Evolutionary conservation across 1,140 invertebrate species (phyloP), one percentile per base, ranked within the genome.

Genomic region (Periplaneta americana): DNA sequence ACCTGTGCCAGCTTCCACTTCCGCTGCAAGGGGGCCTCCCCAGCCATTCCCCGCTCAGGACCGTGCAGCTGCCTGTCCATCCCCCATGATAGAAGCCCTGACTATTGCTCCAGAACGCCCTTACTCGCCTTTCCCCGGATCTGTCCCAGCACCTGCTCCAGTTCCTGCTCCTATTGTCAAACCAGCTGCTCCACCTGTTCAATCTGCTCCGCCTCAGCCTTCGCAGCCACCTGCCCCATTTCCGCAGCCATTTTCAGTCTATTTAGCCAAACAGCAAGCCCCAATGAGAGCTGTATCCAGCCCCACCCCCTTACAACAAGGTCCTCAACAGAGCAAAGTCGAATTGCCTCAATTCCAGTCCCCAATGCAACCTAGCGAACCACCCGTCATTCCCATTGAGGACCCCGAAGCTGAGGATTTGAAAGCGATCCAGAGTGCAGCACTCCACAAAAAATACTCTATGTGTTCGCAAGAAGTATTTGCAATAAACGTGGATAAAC

Each of bases 61-160:
- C n/a, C n/a, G n/a, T 66, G 48, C 48, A 66, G 48, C 48, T n/a
- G 18, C 33, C 33, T 78, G 76, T 36, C 35, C 22, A 8, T 78
- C 76, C 18, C 76, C 76, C n/a, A 17, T 37, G 35, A 36, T 28
- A 10, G 13, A 18, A 36, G 35, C 35, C 1, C 76, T 95, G 33
- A 93, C 90, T 37, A 93, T 91, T 74, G 94, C 93, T 2, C 92
- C 94, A 1, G 91, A 93, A 78, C 88, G 92, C 79, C 89, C 91
- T 4, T 93, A 91, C 82, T 92, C 92, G 15, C 92, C 92, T 32
- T 80, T 80, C 9, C 15, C 75, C n/a, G 48, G n/a, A 9, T 66
- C 48, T 66, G 48, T n/a, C 28, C 6, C 15, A 48, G 10, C 39
- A 15, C 84, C 90, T 11, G 87, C 82, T 48, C 11, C 39, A 66